Evolutionary conservation across 2,797 vertebrate species (phyloP).

Genomic region (Hipposideros larvatus): DNA sequence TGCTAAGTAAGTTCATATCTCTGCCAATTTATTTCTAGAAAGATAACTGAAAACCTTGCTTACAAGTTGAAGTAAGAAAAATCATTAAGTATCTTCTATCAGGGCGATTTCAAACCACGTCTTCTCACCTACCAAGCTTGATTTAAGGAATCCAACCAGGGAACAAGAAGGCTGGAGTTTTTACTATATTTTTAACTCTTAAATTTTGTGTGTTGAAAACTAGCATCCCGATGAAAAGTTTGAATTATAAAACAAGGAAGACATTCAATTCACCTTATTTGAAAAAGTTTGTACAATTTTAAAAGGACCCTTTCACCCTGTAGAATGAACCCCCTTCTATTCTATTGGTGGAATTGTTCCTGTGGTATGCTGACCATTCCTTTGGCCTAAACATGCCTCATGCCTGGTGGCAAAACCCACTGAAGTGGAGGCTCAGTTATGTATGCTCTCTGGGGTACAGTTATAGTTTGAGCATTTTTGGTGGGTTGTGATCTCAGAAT

Average conservation of each 20-base stretch:
- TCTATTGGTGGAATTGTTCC: not conserved
- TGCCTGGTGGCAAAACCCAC: not conserved
- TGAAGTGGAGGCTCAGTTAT: not conserved
- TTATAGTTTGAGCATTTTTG: not conserved
- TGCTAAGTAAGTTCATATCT: slow-evolving; percentile 44
- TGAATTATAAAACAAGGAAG: slow-evolving; percentile 43
- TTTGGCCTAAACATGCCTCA: not conserved
- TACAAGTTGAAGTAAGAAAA: slow-evolving; percentile 11
- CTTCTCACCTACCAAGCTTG: not conserved
- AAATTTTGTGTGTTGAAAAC: slow-evolving; percentile 25
- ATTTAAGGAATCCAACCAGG: not conserved
- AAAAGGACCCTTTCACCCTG: not conserved
- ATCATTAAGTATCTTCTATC: not conserved
- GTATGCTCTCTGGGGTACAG: not conserved
- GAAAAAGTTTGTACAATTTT: not conserved
- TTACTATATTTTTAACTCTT: slow-evolving; percentile 8
- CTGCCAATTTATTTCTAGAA: slow-evolving; percentile 23
- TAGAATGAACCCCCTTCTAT: not conserved
- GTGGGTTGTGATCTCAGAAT: not conserved
- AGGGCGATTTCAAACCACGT: not conserved
- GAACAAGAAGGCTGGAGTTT: not conserved
- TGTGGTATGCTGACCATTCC: not conserved
- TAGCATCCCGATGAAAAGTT: not conserved
- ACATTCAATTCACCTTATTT: not conserved
- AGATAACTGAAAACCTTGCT: slow-evolving; percentile 44